Percentiles rank a stretch among this genome's conserved stretches.
phyloP scores from a whole-genome alignment of 2,888 invertebrate genomes.

The Latrodectus hesperus region DNA sequence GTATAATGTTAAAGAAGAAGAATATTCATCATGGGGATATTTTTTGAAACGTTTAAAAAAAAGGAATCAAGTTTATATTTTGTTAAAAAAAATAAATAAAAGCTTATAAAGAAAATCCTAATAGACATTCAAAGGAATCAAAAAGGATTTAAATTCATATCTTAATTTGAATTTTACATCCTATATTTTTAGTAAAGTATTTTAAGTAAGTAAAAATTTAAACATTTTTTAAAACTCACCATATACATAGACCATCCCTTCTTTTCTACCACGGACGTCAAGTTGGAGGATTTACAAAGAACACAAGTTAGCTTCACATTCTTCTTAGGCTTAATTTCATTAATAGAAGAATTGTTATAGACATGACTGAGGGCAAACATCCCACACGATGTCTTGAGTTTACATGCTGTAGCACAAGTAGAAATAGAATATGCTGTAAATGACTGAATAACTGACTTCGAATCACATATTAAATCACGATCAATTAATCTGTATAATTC shows the following conservation, averaged over 20 bases:
- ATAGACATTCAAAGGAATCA: no score
- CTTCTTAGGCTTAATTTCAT: conserved; percentile 22
- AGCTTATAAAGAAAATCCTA: no score
- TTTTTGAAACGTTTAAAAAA: no score
- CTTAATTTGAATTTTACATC: no score
- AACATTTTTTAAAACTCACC: conserved; percentile 18
- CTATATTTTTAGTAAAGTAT: no score
- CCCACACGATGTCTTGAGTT: conserved; percentile 28
- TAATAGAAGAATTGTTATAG: conserved; percentile 16
- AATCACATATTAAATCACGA: conserved; percentile 39
- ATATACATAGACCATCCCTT: conserved; percentile 63
- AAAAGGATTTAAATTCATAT: no score
- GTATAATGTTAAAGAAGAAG: no score
- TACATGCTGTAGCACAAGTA: conserved; percentile 52
- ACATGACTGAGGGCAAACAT: conserved; percentile 52
- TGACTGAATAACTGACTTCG: conserved; percentile 10
- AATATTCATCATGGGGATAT: no score
- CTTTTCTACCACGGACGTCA: conserved; percentile 38
- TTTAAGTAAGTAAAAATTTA: not conserved
- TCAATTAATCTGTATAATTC: conserved; percentile 49
- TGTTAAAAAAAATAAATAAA: no score
- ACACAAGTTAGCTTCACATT: conserved; percentile 17
- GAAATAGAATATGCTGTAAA: conserved; percentile 40
- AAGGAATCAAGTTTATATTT: no score
- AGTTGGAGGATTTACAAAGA: conserved; percentile 48